Conservation (phyloP, 1,140 invertebrate species). For the Achroia grisella region DNA sequence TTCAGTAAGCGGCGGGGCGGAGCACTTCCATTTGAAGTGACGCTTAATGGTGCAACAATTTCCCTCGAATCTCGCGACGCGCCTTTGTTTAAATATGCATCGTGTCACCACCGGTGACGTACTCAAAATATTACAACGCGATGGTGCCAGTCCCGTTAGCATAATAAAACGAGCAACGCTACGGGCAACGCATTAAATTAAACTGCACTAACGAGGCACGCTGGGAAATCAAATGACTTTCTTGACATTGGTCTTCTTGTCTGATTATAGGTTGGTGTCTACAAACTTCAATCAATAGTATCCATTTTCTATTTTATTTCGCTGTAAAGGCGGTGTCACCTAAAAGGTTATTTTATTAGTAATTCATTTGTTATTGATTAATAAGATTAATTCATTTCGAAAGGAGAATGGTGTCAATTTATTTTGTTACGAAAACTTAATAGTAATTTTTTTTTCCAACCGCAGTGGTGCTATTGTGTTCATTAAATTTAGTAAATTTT, state of each 20-base stretch:
- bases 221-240: constrained; percentile 52
- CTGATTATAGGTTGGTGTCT: no score
- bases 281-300: no score
- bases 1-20: neutral
- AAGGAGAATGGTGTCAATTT: no score
- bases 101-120: constrained; percentile 61
- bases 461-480: no score
- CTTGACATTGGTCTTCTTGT: constrained; percentile 23
- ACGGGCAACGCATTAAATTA: constrained; percentile 65
- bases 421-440: no score
- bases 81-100: constrained; percentile 68
- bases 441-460: no score
- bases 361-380: no score
- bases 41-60: constrained; percentile 45
- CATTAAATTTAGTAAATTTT: no score
- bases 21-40: constrained; percentile 46
- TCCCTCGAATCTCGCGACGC: constrained; percentile 36
- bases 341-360: no score
- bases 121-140: constrained; percentile 66
- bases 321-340: no score
- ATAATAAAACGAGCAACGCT: constrained; percentile 66
- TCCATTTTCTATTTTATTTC: no score
- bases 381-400: no score
- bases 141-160: constrained; percentile 42
- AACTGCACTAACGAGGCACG: constrained; percentile 62